phyloP scores from a whole-genome alignment of 2,888 invertebrate genomes.

The Cremastinae sp. region DNA sequence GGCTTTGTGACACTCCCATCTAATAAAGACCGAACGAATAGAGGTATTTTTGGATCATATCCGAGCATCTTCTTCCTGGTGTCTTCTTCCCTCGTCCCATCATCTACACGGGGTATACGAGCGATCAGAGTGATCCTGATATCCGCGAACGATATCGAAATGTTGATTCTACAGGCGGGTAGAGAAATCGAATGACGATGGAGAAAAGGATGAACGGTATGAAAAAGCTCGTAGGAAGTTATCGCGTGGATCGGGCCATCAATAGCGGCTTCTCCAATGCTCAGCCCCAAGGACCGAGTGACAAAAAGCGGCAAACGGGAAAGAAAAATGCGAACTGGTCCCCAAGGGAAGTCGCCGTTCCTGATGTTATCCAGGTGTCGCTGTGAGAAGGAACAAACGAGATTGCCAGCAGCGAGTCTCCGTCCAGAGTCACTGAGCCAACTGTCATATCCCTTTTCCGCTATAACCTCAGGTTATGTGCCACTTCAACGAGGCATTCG shows the following conservation, averaged over 20 bases:
- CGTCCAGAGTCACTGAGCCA: slow-evolving; percentile 23
- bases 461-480: slow-evolving; percentile 30
- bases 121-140: background rate
- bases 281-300: slow-evolving; percentile 28
- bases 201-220: slow-evolving; percentile 23
- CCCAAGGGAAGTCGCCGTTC: slow-evolving; percentile 15
- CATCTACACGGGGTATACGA: slow-evolving; percentile 7
- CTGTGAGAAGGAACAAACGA: slow-evolving; percentile 47
- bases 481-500: slow-evolving; percentile 34
- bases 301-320: slow-evolving; percentile 5
- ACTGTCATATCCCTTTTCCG: slow-evolving; percentile 30
- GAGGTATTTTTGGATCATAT: slow-evolving; percentile 32
- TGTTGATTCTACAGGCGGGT: background rate
- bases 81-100: background rate
- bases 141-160: background rate
- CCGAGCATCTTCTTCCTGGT: background rate
- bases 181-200: slow-evolving; percentile 17
- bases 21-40: slow-evolving; percentile 21
- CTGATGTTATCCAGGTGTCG: slow-evolving; percentile 55
- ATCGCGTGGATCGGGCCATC: slow-evolving; percentile 29
- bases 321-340: slow-evolving; percentile 25
- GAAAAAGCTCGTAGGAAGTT: background rate
- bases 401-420: slow-evolving; percentile 36
- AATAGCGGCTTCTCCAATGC: slow-evolving; percentile 32
- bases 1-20: slow-evolving; percentile 44